A percentile compares a stretch with the other conserved stretches of the same genome.
Evolutionary conservation across 2,113 vertebrate species (phyloP).

Genomic region (Notothenia rossii): DNA sequence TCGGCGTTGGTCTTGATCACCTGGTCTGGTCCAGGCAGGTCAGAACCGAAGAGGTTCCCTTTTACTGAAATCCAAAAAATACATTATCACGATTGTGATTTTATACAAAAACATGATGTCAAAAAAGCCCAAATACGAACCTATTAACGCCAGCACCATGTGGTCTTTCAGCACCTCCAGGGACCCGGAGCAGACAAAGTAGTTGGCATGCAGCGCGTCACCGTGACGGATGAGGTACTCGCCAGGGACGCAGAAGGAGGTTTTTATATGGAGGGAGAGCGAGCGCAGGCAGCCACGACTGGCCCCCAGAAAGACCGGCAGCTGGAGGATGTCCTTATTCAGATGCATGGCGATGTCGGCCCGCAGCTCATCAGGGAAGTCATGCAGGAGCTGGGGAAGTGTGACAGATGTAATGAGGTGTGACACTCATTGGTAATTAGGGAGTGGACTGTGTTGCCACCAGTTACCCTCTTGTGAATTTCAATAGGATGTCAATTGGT

Average conservation of each 20-base stretch:
- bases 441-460: slow-evolving; percentile 35
- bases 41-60: slow-evolving; percentile 95
- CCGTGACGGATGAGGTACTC: slow-evolving; percentile 96
- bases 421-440: slow-evolving; percentile 58
- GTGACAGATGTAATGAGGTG: slow-evolving; percentile 57
- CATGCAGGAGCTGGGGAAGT: slow-evolving; percentile 90
- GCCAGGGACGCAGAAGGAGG: slow-evolving; percentile 94
- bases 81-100: not conserved
- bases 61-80: slow-evolving; percentile 85
- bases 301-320: slow-evolving; percentile 92
- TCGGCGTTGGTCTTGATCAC: slow-evolving; percentile 96
- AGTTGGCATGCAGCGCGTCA: slow-evolving; percentile 93
- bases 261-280: slow-evolving; percentile 96
- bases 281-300: slow-evolving; percentile 95
- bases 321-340: slow-evolving; percentile 97
- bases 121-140: slow-evolving; percentile 79
- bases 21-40: slow-evolving; percentile 87
- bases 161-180: slow-evolving; percentile 94
- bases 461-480: slow-evolving; percentile 50
- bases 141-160: slow-evolving; percentile 95
- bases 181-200: slow-evolving; percentile 96
- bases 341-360: slow-evolving; percentile 98
- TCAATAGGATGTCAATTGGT: slow-evolving; percentile 37
- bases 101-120: not conserved
- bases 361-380: slow-evolving; percentile 96